Evolutionary conservation across 23 tunicate genomes (phyloP), one percentile per base, ranked within the genome.

Genomic region (Ascidia mentula): DNA sequence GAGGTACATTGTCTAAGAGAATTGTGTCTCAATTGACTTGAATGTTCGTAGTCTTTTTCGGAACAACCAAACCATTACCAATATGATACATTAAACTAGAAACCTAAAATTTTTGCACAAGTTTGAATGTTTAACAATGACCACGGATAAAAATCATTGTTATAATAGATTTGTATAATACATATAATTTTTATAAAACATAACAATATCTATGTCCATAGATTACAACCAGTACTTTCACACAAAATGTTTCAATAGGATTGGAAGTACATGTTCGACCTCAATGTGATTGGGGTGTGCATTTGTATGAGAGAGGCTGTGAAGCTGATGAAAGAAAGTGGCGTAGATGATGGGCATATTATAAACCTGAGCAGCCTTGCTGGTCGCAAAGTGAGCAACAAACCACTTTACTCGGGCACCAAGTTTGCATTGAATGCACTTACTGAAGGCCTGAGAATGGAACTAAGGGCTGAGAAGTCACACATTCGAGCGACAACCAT

Each of bases 381-480:
- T 34, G 92, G 92, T 20, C 92, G 82, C 59, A 42, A 28, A 36
- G 87, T 82, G 32, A 39, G 22, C 6, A 32, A 36, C 18, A 42
- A 38, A 28, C 78, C 82, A 3, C 46, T 81, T 46, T 88, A 88
- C 73, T 65, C 75, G 34, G 83, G 82, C 7, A 82, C 92, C 37
- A 88, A 88, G 34, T 82, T 69, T 77, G 92, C 92, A 6, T 82
- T 88, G n/a, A 82, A 86, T n/a, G 86, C 86, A 32, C 45, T 88
- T 24, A 82, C 92, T n/a, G 92, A 88, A 82, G 86, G 82, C 22
- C 37, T 88, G 26, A 78, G 92, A 6, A 74, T 45, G 40, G 92
- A 88, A 46, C 87, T 88, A 6, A 60, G 90, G 0, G 76, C 59
- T 6, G 60, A 36, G 32, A 82, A 82, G 0, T 36, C 74, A 9